Evolutionary conservation across 2,888 invertebrate genomes (phyloP).

Genomic region (Petrolisthes cinctipes): DNA sequence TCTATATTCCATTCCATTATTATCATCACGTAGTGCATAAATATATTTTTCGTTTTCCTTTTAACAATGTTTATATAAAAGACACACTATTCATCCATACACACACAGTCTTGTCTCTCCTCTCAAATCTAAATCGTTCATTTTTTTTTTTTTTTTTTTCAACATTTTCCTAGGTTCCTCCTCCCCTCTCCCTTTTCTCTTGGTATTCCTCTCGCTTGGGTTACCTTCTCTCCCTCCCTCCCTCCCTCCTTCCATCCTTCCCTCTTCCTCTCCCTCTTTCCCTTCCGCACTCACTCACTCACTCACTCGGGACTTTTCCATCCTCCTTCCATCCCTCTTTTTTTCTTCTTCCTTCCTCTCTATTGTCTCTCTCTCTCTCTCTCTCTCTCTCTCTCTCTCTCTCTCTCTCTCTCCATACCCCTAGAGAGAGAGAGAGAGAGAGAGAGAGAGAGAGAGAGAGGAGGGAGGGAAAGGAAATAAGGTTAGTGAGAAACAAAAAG

Average conservation of each 20-base stretch:
- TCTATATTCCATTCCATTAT: no score
- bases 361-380: neutral
- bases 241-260: no score
- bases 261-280: no score
- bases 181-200: neutral
- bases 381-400: neutral
- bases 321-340: neutral
- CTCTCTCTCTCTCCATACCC: no score
- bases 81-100: neutral
- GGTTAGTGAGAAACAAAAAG: conserved; percentile 47
- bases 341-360: neutral
- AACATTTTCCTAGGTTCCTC: neutral
- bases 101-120: neutral
- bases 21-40: no score
- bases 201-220: neutral
- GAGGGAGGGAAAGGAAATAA: neutral
- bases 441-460: neutral
- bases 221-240: neutral
- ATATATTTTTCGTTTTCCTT: no score
- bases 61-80: no score
- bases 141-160: neutral
- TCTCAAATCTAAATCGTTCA: conserved; percentile 7
- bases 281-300: no score
- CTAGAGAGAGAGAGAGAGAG: no score
- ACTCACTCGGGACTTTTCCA: no score